Base-by-base conservation (phyloP, 2,113 vertebrate genomes). In the Gambusia affinis region DNA sequence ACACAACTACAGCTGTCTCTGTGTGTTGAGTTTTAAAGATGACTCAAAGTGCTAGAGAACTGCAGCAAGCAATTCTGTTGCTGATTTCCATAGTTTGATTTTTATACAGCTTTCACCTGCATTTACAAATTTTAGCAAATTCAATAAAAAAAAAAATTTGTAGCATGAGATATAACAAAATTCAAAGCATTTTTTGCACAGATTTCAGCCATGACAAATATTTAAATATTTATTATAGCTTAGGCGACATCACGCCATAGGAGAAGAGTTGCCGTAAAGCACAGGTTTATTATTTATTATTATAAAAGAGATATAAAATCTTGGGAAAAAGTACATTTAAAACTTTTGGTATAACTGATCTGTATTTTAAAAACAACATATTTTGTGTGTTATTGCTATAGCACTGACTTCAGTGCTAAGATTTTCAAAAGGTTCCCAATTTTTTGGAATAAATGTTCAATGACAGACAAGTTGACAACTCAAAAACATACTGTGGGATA, bases 1-100 rank as follows among this genome's bases (percentile, higher is more conserved):
- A 70, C 75, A 35, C 29, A 80, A 64, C 68, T 65, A 57, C 64
- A 80, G 60, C 64, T 67, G 74, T 71, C 31, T 72, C 60, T 67
- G 74, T 71, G 63, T 39, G 65, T 63, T 76, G 28, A 70, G 37
- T 35, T 60, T 19, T 31, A 51, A 51, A 19, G 3, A 37, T n/a
- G 64, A 65, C 64, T 64, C 31, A 5, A 37, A 17, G 63, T 64
- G 31, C 33, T 6, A 8, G 19, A 54, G 22, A 57, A n/a, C 51
- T 57, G 51, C 22, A 24, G 22, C 22, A 57, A n/a, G 22, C 5
- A 57, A 10, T n/a, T n/a, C 10, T 57, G 7, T 2, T 8, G 19
- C 24, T 24, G 51, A 24, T 57, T 57, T n/a, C 22, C 51, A 57
- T 57, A 57, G 24, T 57, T 10, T 24, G 51, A 37, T n/a, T 57